Base-by-base conservation (phyloP, 37 sponge, comb jelly and placozoan species). In the Ephydatia muelleri region DNA sequence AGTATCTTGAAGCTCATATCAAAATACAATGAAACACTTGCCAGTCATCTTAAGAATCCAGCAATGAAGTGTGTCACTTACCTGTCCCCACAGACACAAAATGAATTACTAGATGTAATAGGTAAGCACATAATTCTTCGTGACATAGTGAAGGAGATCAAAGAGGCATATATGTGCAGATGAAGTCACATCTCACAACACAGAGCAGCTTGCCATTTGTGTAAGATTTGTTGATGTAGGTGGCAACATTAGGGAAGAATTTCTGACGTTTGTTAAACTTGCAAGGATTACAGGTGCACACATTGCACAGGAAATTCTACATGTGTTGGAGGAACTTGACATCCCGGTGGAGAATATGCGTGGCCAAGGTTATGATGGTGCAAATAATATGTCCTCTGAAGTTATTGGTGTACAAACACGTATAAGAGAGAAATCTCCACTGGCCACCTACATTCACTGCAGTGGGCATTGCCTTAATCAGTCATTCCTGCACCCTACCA, bases 321-420 rank as follows among this genome's bases (percentile, higher is more conserved):
- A 4, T 5, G 34, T 57, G n/a, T 80, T 86, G 64, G 35, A 80
- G 36, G 48, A 86, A 71, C 81, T 80, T 49, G 70, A 73, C 48
- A 80, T 86, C 57, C 12, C 12, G 16, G 19, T 57, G 68, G 67
- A 86, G 67, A 34, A 80, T 80, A 81, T 78, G 37, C 67, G 83
- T 69, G 83, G 89, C 9, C 83, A 83, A 76, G 82, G 82, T 21
- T 88, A 88, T 88, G 88, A 88, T 75, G 83, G 89, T 29, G 83
- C 89, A 37, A 38, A 65, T 32, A 43, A 78, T 29, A 83, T 82
- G 76, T 37, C 78, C 47, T 78, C 74, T 49, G 67, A 77, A 26
- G 26, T 19, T 73, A 79, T 76, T 30, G 88, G 86, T 36, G 86
- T 90, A 13, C 91, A 90, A 38, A 80, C 80, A 72, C 32, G 73